These are phyloP conservation scores for Drosophila mayri DNA, from an alignment of 1,140 invertebrate genomes.

Conservation along the genomic window DNA sequence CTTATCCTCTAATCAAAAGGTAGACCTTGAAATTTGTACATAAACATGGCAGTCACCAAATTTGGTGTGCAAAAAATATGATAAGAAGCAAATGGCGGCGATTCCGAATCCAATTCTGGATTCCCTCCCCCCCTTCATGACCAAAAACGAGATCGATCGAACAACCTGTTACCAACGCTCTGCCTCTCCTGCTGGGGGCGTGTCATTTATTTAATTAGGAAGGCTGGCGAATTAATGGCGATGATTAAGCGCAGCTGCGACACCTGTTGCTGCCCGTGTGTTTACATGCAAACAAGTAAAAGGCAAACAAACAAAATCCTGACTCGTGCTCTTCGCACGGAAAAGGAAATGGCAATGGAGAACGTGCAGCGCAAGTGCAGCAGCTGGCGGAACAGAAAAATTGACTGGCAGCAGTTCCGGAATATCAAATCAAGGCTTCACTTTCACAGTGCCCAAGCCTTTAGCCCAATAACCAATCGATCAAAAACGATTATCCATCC, in stretches of 20 bases:
- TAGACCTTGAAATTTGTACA: conserved; percentile 25
- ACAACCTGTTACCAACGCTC: conserved; percentile 23
- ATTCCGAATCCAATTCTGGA: conserved; percentile 1
- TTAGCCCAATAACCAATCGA: conserved; percentile 17
- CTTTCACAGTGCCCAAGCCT: conserved; percentile 31
- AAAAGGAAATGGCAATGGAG: conserved; percentile 61
- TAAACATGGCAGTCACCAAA: conserved; percentile 21
- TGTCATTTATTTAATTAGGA: conserved; percentile 18
- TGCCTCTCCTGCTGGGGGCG: conserved; percentile 8
- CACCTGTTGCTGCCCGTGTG: conserved; percentile 20
- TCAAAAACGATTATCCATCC: conserved; percentile 33
- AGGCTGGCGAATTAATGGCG: conserved; percentile 10
- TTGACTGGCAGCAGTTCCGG: conserved; percentile 62
- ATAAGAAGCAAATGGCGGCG: conserved; percentile 20
- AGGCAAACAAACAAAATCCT: conserved; percentile 46
- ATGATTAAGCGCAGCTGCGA: conserved; percentile 14
- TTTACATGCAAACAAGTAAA: conserved; percentile 31
- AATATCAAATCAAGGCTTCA: conserved; percentile 33
- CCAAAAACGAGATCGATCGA: conserved; percentile 20
- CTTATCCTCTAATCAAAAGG: conserved; percentile 28
- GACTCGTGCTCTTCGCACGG: conserved; percentile 37
- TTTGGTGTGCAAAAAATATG: conserved; percentile 21
- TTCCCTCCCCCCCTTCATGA: neutral
- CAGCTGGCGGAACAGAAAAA: conserved; percentile 41
- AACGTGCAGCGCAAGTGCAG: conserved; percentile 5